phyloP scores from a whole-genome alignment of 2,113 vertebrate species.

The Myotis davidii region DNA sequence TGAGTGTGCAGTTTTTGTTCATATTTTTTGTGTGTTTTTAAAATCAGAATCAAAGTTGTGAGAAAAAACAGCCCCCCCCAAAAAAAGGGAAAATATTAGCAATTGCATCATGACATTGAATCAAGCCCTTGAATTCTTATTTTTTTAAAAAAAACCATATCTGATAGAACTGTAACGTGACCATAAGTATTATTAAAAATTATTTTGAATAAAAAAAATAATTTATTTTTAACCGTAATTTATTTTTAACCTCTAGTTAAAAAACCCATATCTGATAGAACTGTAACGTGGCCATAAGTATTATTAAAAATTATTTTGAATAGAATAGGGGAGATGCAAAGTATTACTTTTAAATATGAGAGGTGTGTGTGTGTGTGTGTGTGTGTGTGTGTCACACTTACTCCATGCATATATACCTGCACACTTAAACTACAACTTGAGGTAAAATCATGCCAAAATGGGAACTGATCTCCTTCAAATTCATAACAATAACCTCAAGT shows the following conservation, averaged over 20 bases:
- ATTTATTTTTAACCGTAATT: too few relatives aligned
- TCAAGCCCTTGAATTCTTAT: not conserved
- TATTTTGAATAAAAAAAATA: too few relatives aligned
- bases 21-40: not conserved
- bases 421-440: not conserved
- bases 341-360: not conserved
- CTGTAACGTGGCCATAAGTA: not conserved
- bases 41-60: not conserved
- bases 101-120: not conserved
- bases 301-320: slow-evolving; percentile 23
- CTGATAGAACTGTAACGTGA: too few relatives aligned
- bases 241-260: too few relatives aligned
- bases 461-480: not conserved
- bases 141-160: not conserved
- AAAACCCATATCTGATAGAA: not conserved
- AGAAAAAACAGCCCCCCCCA: not conserved
- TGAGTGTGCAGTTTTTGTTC: not conserved
- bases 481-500: not conserved
- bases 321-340: not conserved
- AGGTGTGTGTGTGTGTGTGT: not conserved
- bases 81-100: not conserved
- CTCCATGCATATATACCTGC: not conserved
- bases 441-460: not conserved
- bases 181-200: too few relatives aligned
- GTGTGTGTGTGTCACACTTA: not conserved